Evolutionary conservation across 1,140 invertebrate species (phyloP), one percentile per base, ranked within the genome.

Genomic region (Diabrotica virgifera): DNA sequence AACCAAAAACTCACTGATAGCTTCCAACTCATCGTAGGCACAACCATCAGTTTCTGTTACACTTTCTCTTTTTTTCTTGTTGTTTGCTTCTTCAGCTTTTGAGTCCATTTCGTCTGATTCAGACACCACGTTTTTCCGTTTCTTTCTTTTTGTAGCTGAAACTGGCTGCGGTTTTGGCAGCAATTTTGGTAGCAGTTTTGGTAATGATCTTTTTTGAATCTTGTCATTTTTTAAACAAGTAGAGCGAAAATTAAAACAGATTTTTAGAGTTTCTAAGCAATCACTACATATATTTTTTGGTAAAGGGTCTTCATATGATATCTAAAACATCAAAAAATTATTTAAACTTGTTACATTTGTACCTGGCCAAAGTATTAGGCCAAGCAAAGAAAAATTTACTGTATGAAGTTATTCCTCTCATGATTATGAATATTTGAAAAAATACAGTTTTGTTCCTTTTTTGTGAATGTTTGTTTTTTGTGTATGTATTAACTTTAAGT

Each of bases 271-370:
- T 38, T 69, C 52, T 5, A 70, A 63, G 55, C 75, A 76, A 14
- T 57, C 55, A 6, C 35, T 52, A 54, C 75, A 76, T 6, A 76
- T 70, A 7, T 65, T 46, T 63, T 73, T 74, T n/a, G 75, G 71
- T 6, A 75, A 63, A 36, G 64, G 58, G 58, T 76, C 73, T 13
- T 60, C 55, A 55, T 67, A 60, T 8, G 60, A 65, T 13, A 76
- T 63, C 70, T 75, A 59, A 9, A 62, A 71, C 51, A 58, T 56
- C 40, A 24, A 24, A 24, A 24, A 24, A 24, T 4, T 24, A 24
- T 24, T 24, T 24, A 24, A 24, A 24, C 24, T 24, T 24, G 1
- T 24, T 24, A 24, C 24, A 24, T 24, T n/a, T n/a, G n/a, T n/a
- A n/a, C n/a, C n/a, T n/a, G n/a, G n/a, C n/a, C n/a, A n/a, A n/a